Base-by-base conservation (phyloP, 1,140 invertebrate genomes). In the Campoletis sonorensis region DNA sequence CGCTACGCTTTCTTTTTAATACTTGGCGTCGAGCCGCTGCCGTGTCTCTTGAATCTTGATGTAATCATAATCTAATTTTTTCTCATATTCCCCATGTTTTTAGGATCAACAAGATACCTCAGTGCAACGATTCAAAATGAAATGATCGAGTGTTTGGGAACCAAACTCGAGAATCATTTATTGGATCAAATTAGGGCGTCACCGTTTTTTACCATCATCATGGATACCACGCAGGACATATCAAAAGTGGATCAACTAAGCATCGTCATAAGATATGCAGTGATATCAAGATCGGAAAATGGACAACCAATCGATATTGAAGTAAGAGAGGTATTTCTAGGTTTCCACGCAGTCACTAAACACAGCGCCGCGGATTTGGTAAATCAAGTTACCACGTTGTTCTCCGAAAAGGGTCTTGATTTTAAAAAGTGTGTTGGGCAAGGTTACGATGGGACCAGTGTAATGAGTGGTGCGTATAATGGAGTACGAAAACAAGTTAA, bases 371-470 rank as follows among this genome's bases (percentile, higher is more conserved):
- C 61, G 15, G 23, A 64, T 64, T 64, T 64, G 23, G 61, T 64
- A 4, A 64, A 64, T 64, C 61, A 64, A 64, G 61, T 64, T 23
- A 64, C 61, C 27, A 64, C 61, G 23, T 64, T 64, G 61, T 64
- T 64, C 61, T 27, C 61, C 61, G 61, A 64, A 64, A 64, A 64
- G 51, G 84, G 86, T 49, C 79, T 88, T 76, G 84, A 88, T 61
- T 82, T 84, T 73, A 75, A 71, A 27, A 84, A 86, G 77, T 71
- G 85, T 72, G 79, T 83, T 71, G 85, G 83, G 64, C 86, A 89
- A 86, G 86, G 85, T n/a, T 89, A 88, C 61, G 84, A 88, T 82
- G 86, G 86, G 11, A 86, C 88, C 45, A 81, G 84, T 75, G 84
- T 80, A 23, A 87, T 89, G 87, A 85, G 83, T 83, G 87, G 85